Evolutionary conservation across 1,140 invertebrate species (phyloP).

Genomic region (Stegodyphus mimosarum): DNA sequence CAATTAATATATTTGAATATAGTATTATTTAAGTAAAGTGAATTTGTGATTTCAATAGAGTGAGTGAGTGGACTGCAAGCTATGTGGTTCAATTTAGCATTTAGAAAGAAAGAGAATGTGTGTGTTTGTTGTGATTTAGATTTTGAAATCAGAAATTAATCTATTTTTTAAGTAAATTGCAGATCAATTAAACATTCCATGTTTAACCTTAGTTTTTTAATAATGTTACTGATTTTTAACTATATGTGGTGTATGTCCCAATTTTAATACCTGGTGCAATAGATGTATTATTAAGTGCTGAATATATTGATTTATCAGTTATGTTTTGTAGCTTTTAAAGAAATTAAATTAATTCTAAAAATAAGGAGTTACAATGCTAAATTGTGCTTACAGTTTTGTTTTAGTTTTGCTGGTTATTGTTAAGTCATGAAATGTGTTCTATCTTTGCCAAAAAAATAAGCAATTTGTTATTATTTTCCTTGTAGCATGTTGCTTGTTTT

Average conservation of each 20-base stretch:
- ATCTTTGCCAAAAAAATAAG: neutral
- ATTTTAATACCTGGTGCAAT: slow-evolving; percentile 20
- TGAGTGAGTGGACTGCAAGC: slow-evolving; percentile 2
- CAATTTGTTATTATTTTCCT: neutral
- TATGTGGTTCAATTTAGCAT: slow-evolving; percentile 23
- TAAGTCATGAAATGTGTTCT: neutral
- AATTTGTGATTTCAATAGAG: slow-evolving; percentile 15
- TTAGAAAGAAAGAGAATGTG: slow-evolving; percentile 15
- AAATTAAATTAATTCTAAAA: neutral
- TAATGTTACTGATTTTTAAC: slow-evolving; percentile 7
- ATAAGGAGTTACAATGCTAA: neutral
- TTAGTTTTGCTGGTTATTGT: neutral
- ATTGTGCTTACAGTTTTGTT: neutral
- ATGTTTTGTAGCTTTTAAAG: neutral
- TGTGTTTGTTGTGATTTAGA: slow-evolving; percentile 36
- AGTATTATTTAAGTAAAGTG: slow-evolving; percentile 41
- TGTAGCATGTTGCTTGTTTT: slow-evolving; percentile 11
- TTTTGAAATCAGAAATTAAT: slow-evolving; percentile 33
- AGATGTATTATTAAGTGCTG: neutral
- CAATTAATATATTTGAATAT: slow-evolving; percentile 13
- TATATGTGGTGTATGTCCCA: slow-evolving; percentile 10
- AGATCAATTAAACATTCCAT: slow-evolving; percentile 45
- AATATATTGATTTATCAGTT: neutral
- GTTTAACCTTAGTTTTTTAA: slow-evolving; percentile 18
- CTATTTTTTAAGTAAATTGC: slow-evolving; percentile 25